These are phyloP conservation scores for Eristalis arbustorum DNA, from an alignment of 2,888 invertebrate genomes.

Conservation along the genomic window DNA sequence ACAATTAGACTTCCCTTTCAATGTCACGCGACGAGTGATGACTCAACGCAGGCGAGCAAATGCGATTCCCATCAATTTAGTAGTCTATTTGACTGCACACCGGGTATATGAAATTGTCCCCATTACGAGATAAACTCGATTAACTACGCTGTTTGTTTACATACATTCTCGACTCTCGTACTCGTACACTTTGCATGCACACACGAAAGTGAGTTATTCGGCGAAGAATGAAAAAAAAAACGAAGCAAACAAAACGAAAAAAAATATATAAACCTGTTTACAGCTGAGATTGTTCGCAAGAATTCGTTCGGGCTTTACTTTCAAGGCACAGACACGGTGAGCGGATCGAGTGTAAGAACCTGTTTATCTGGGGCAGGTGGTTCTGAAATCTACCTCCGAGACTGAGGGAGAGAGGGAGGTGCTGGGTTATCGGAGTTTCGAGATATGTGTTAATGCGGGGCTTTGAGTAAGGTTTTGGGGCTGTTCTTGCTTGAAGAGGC, in stretches of 20 bases:
- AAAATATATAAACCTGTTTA: background rate
- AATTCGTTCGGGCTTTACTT: background rate
- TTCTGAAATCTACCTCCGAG: background rate
- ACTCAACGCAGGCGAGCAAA: background rate
- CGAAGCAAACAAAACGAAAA: background rate
- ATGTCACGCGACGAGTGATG: background rate
- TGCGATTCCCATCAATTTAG: background rate
- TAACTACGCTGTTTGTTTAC: background rate
- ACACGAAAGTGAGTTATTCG: background rate
- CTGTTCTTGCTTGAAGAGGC: too few relatives aligned
- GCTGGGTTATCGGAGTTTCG: background rate
- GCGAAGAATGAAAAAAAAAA: background rate
- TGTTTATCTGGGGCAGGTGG: background rate
- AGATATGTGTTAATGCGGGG: background rate
- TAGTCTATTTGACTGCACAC: background rate
- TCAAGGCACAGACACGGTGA: background rate
- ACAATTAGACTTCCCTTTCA: background rate
- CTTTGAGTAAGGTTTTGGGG: background rate
- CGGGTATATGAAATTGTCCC: background rate
- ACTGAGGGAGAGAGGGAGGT: background rate
- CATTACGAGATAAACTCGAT: background rate
- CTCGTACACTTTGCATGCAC: background rate
- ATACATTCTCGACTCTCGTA: background rate
- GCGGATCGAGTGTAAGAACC: background rate
- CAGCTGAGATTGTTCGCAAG: background rate